Conservation (phyloP, 1,140 invertebrate species). For the Glomeris maerens region DNA sequence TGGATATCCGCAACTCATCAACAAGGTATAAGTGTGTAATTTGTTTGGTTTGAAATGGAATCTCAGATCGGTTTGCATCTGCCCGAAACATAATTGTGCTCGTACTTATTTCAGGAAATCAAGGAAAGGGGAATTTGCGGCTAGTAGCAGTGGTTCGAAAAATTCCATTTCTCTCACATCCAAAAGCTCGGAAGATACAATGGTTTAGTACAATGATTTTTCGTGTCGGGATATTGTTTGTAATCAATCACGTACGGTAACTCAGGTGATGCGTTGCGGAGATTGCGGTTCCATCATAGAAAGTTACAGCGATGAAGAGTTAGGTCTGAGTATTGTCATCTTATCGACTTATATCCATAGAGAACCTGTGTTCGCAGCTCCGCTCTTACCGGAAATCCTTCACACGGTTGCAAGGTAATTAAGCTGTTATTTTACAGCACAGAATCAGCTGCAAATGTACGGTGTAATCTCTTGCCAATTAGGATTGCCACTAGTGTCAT, state of each 20-base stretch:
- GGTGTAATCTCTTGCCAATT: background rate
- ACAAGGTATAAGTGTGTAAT: background rate
- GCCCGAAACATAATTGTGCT: background rate
- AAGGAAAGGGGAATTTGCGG: background rate
- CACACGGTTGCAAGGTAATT: slow-evolving; percentile 66
- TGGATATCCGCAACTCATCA: background rate
- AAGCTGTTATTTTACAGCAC: background rate
- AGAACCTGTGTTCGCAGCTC: slow-evolving; percentile 82
- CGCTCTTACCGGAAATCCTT: slow-evolving; percentile 80
- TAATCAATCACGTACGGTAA: slow-evolving; percentile 12
- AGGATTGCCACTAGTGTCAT: slow-evolving; percentile 26
- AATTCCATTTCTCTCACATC: slow-evolving; percentile 2
- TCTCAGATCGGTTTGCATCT: background rate
- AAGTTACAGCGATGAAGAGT: slow-evolving; percentile 92
- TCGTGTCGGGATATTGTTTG: slow-evolving; percentile 5
- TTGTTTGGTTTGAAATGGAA: slow-evolving; percentile 2
- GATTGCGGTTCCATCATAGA: slow-evolving; percentile 72
- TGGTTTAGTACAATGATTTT: no score
- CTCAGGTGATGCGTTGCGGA: slow-evolving; percentile 42
- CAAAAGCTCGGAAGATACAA: slow-evolving; percentile 6
- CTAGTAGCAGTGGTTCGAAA: background rate
- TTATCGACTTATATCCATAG: slow-evolving; percentile 90
- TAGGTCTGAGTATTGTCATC: slow-evolving; percentile 84
- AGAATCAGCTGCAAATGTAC: background rate
- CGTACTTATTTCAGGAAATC: background rate